Conservation (phyloP, 2,797 vertebrate species). For the Syngnathus acus region DNA sequence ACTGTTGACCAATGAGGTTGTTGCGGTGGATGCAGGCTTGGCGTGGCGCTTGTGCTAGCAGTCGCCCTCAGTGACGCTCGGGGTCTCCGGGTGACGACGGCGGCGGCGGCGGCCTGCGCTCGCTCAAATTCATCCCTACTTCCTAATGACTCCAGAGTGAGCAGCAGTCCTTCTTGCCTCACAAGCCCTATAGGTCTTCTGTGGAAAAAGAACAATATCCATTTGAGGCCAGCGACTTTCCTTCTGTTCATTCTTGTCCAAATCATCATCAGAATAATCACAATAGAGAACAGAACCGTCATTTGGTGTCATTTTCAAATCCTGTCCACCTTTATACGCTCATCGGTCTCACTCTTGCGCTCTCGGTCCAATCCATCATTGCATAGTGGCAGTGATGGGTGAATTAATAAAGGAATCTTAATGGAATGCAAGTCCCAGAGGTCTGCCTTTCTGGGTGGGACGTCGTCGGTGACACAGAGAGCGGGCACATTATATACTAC, state of each 20-base stretch:
- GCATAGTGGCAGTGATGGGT: conserved; percentile 51
- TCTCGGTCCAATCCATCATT: conserved; percentile 27
- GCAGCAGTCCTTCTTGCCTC: conserved; percentile 6
- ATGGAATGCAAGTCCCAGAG: conserved; percentile 70
- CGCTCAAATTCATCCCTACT: conserved; percentile 69
- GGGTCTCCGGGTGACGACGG: conserved; percentile 56
- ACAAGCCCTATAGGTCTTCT: neutral
- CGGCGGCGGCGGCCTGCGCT: conserved; percentile 39
- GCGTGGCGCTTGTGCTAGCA: conserved; percentile 43
- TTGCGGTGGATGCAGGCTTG: conserved; percentile 21
- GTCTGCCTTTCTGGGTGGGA: conserved; percentile 73
- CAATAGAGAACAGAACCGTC: too few species aligned
- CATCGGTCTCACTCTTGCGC: conserved; percentile 24
- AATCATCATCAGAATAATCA: neutral
- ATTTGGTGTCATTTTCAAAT: conserved; percentile 1
- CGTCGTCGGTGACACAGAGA: conserved; percentile 43
- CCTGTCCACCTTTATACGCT: conserved; percentile 18
- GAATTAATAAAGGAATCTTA: conserved; percentile 68
- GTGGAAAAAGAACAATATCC: neutral
- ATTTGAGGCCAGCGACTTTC: neutral
- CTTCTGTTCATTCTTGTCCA: neutral
- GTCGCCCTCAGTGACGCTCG: conserved; percentile 59
- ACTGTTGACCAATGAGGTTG: conserved; percentile 48
- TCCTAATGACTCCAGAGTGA: conserved; percentile 39
- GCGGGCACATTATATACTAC: too few species aligned